Conservation (phyloP, 2,888 invertebrate species). For the Aphodius sticticus region DNA sequence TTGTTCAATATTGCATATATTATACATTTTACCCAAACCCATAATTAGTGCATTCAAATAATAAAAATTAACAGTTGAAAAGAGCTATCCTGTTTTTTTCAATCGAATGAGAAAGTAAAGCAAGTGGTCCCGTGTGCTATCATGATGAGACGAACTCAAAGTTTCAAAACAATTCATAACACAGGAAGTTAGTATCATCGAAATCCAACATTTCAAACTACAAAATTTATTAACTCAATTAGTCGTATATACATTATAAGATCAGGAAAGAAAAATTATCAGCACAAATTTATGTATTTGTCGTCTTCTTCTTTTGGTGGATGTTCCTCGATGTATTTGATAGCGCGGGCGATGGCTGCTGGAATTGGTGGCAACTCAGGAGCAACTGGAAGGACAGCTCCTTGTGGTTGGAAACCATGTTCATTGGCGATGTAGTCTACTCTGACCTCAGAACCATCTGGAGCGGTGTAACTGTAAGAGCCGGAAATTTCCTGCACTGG, state of each 20-base stretch:
- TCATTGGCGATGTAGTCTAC: conserved; percentile 65
- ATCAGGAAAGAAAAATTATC: neutral
- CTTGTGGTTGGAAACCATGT: conserved; percentile 72
- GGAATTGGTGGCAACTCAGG: conserved; percentile 74
- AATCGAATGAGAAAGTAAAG: too few species aligned
- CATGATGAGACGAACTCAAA: too few species aligned
- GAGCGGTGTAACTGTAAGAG: conserved; percentile 62
- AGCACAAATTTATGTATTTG: neutral
- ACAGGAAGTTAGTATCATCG: too few species aligned
- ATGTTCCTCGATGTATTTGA: conserved; percentile 70
- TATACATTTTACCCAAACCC: too few species aligned
- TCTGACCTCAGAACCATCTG: conserved; percentile 55
- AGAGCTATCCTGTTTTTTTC: too few species aligned
- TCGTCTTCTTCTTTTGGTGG: conserved; percentile 54
- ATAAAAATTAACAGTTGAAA: too few species aligned
- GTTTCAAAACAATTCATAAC: too few species aligned
- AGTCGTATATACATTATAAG: neutral
- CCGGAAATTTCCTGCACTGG: conserved; percentile 58
- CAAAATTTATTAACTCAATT: too few species aligned
- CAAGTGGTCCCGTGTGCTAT: too few species aligned
- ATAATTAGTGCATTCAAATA: too few species aligned
- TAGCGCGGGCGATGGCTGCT: conserved; percentile 72
- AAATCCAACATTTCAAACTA: too few species aligned
- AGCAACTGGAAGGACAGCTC: conserved; percentile 53
- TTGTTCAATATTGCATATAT: too few species aligned